These are phyloP conservation scores for Agonum fuliginosum DNA, from an alignment of 2,888 invertebrate genomes.

Conservation along the genomic window DNA sequence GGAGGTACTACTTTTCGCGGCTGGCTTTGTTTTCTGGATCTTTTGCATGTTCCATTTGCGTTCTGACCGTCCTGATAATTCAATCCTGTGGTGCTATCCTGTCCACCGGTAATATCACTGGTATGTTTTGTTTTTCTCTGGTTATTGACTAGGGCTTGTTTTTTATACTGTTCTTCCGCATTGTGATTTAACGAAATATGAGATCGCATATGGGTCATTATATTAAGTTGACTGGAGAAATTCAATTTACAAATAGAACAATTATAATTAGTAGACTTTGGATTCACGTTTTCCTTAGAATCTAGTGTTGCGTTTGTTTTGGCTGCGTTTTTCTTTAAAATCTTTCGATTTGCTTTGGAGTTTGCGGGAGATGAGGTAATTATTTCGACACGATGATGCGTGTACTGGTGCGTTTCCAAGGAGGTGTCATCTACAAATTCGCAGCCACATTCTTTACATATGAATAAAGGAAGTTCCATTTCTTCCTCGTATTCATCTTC, in stretches of 20 bases:
- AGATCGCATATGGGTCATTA: constrained; percentile 74
- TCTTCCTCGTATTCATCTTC: constrained; percentile 71
- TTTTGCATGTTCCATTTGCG: constrained; percentile 65
- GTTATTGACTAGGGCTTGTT: constrained; percentile 43
- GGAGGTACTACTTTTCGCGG: constrained; percentile 73
- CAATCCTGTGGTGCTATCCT: constrained; percentile 45
- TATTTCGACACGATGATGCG: constrained; percentile 70
- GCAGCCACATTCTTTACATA: constrained; percentile 75
- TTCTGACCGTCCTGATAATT: constrained; percentile 52
- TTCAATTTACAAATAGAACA: constrained; percentile 73
- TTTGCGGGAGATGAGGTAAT: constrained; percentile 74
- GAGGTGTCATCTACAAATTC: constrained; percentile 75
- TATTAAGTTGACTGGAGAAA: constrained; percentile 72
- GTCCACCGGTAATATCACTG: constrained; percentile 58
- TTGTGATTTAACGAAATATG: constrained; percentile 70
- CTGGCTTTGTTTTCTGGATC: constrained; percentile 74
- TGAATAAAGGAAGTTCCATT: constrained; percentile 73
- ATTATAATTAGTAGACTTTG: constrained; percentile 69
- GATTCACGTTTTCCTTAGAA: constrained; percentile 71
- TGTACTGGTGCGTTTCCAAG: constrained; percentile 73
- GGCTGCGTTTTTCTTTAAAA: constrained; percentile 60
- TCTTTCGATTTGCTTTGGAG: constrained; percentile 66
- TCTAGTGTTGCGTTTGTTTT: constrained; percentile 62
- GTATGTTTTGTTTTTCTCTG: constrained; percentile 63
- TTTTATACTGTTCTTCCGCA: constrained; percentile 66